Evolutionary conservation across 2,888 invertebrate genomes (phyloP).

Genomic region (Dendrolimus houi): DNA sequence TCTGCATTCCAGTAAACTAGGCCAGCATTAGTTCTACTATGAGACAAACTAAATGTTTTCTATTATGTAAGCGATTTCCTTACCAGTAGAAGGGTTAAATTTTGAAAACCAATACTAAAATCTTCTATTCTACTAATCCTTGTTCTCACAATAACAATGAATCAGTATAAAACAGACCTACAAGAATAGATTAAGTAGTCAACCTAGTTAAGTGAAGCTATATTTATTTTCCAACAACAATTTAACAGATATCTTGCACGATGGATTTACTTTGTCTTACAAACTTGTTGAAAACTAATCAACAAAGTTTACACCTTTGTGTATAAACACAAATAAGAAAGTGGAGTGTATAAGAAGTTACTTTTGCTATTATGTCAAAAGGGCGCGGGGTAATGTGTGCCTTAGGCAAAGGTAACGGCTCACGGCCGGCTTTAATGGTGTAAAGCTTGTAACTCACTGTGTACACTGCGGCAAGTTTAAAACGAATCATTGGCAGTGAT

Average conservation of each 20-base stretch:
- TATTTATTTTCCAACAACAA: constrained; percentile 1
- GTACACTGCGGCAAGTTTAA: neutral
- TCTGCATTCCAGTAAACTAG: too few species aligned
- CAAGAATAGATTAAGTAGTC: neutral
- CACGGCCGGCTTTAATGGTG: neutral
- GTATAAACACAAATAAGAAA: constrained; percentile 18
- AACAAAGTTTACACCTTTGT: constrained; percentile 17
- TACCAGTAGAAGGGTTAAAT: too few species aligned
- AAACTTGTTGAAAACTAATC: constrained; percentile 21
- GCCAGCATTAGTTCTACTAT: too few species aligned
- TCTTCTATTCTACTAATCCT: too few species aligned
- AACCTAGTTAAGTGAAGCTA: neutral
- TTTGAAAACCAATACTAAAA: too few species aligned
- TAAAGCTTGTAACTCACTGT: neutral
- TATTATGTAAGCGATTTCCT: too few species aligned
- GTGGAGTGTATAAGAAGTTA: constrained; percentile 14
- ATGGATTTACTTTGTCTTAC: constrained; percentile 15
- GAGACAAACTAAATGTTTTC: too few species aligned
- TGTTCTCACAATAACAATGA: neutral
- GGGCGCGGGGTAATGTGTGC: constrained; percentile 2
- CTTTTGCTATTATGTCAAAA: constrained; percentile 13
- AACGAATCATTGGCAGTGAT: neutral
- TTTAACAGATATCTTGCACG: neutral
- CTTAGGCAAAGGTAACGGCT: neutral
- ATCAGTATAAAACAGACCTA: neutral